Base-by-base conservation (phyloP, 2,113 vertebrate genomes). In the Actenoides lindsayi region DNA sequence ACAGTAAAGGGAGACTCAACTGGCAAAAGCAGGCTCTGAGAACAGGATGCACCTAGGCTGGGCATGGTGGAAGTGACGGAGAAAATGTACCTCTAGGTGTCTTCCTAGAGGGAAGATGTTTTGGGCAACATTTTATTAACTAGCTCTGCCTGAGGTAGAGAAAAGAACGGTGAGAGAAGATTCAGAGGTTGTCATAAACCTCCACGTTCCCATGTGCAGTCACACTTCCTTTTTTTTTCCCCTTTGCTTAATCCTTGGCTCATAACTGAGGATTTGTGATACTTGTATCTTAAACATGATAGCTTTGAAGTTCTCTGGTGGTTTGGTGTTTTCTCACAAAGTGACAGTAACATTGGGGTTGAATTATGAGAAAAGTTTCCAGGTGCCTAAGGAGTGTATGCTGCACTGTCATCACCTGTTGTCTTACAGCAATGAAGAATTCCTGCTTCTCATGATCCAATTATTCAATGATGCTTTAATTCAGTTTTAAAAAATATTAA, bases 21-120 rank as follows among this genome's bases (percentile, higher is more conserved):
- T 15, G 31, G 73, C 48, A 89, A 50, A 28, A 73, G 44, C 59
- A 17, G 24, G 6, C 13, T 87, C 7, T 63, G 60, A 83, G 68
- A 89, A 7, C 41, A 78, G 73, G 83, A 57, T 15, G 31, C 31
- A 69, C 16, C 10, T 75, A 24, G 23, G 53, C 53, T 16, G 5
- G 27, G 41, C 3, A 1, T 27, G 11, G 21, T n/a, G 42, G 65
- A 41, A 76, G 39, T 0, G 1, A 65, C 44, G n/a, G 75, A 79
- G 75, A 39, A 78, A 79, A 75, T 11, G 25, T n/a, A 23, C 27
- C n/a, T 65, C 7, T 33, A 31, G 48, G 48, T 19, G 3, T 33
- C 25, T 74, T 83, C 19, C 37, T 35, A 37, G 44, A 39, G 37
- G 74, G 28, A 16, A 39, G 1, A 21, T 65, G 13, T 75, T 93